A percentile compares a stretch with the other conserved stretches of the same genome.
phyloP scores from a whole-genome alignment of 2,888 invertebrate genomes.

The Ichneumoninae sp. region DNA sequence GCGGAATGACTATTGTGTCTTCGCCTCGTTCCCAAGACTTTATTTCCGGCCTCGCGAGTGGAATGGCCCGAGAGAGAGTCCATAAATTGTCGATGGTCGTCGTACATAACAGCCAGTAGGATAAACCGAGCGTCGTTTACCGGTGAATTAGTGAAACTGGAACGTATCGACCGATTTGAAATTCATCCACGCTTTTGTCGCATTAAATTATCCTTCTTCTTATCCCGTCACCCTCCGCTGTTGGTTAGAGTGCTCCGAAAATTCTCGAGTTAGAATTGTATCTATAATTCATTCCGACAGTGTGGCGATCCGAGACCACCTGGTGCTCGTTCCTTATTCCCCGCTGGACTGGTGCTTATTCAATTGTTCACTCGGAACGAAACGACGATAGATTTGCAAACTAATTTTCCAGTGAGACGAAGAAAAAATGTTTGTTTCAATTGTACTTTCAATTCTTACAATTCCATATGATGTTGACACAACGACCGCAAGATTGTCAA shows the following conservation, averaged over 20 bases:
- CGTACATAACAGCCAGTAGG: background rate
- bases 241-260: slow-evolving; percentile 3
- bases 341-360: slow-evolving; percentile 11
- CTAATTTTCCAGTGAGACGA: background rate
- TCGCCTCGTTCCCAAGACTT: slow-evolving; percentile 29
- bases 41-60: slow-evolving; percentile 41
- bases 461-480: no score
- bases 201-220: slow-evolving; percentile 29
- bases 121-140: slow-evolving; percentile 23
- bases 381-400: background rate
- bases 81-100: slow-evolving; percentile 54
- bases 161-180: slow-evolving; percentile 52
- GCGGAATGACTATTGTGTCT: slow-evolving; percentile 18
- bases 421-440: background rate
- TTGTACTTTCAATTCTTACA: no score
- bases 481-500: no score
- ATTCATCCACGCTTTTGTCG: slow-evolving; percentile 29
- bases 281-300: slow-evolving; percentile 26
- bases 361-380: slow-evolving; percentile 19
- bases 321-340: slow-evolving; percentile 54
- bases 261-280: slow-evolving; percentile 15
- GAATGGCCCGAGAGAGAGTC: slow-evolving; percentile 19
- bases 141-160: slow-evolving; percentile 42
- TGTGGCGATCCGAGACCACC: slow-evolving; percentile 13
- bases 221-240: slow-evolving; percentile 1